Conservation (phyloP, 2,888 invertebrate species). For the Lampropteryx suffumata region DNA sequence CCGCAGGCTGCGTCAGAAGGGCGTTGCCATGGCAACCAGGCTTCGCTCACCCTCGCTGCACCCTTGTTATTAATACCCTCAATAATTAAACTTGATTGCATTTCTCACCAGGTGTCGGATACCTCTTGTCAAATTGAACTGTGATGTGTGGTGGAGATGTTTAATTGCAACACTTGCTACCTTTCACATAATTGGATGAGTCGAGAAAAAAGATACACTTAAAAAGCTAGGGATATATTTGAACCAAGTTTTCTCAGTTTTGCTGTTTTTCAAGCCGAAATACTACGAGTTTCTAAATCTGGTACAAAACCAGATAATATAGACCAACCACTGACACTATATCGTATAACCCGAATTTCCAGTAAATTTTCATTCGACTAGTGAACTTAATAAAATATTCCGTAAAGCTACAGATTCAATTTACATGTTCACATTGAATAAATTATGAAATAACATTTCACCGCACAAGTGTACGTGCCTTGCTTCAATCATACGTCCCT, state of each 20-base stretch:
- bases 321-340: too few species aligned
- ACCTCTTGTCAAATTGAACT: slow-evolving; percentile 63
- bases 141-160: slow-evolving; percentile 27
- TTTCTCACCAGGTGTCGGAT: slow-evolving; percentile 81
- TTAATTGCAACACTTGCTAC: slow-evolving; percentile 30
- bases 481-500: slow-evolving; percentile 55
- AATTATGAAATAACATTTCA: slow-evolving; percentile 42
- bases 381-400: slow-evolving; percentile 28
- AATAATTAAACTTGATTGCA: slow-evolving; percentile 83
- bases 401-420: slow-evolving; percentile 37
- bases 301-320: too few species aligned
- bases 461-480: slow-evolving; percentile 50
- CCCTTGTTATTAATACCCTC: slow-evolving; percentile 82
- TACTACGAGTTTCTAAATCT: too few species aligned
- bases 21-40: slow-evolving; percentile 74
- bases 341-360: slow-evolving; percentile 7
- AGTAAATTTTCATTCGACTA: slow-evolving; percentile 24
- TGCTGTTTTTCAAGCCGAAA: too few species aligned
- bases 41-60: slow-evolving; percentile 69
- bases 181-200: neutral
- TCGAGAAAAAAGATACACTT: too few species aligned
- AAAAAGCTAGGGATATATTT: too few species aligned
- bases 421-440: slow-evolving; percentile 42
- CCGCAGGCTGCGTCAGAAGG: slow-evolving; percentile 73
- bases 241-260: too few species aligned